A percentile compares a stretch with the other conserved stretches of the same genome.
Evolutionary conservation across 2,888 invertebrate genomes (phyloP).

Genomic region (Cistogaster globosa): DNA sequence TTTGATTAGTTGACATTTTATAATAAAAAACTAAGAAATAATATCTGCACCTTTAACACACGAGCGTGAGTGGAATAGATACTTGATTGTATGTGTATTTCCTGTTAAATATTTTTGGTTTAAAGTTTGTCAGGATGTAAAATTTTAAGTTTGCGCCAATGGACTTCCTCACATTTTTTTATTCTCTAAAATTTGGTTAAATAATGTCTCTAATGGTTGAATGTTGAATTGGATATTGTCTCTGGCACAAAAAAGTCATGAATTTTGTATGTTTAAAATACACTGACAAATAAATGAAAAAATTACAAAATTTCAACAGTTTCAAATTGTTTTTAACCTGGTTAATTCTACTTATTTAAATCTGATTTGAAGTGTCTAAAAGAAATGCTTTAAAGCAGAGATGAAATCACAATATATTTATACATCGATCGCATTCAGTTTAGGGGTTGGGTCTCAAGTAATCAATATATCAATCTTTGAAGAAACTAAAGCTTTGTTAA

Average conservation of each 20-base stretch:
- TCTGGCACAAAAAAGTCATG: constrained; percentile 24
- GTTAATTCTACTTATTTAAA: too few relatives aligned
- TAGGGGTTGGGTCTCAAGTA: too few relatives aligned
- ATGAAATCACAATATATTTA: too few relatives aligned
- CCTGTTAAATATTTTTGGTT: background rate
- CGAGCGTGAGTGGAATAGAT: background rate
- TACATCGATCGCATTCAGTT: too few relatives aligned
- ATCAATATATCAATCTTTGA: too few relatives aligned
- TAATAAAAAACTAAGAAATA: constrained; percentile 7
- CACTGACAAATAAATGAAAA: background rate
- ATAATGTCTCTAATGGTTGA: constrained; percentile 53
- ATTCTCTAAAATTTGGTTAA: constrained; percentile 28
- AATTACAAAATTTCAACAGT: background rate
- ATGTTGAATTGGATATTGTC: constrained; percentile 52
- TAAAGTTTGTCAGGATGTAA: constrained; percentile 54
- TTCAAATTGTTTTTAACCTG: too few relatives aligned
- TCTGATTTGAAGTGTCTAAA: too few relatives aligned
- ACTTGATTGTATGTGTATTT: too few relatives aligned
- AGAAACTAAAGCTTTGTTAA: too few relatives aligned
- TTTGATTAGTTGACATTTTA: constrained; percentile 4
- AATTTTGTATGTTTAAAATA: background rate
- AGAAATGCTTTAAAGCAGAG: too few relatives aligned
- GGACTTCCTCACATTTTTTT: background rate
- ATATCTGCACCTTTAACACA: background rate
- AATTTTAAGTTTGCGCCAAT: constrained; percentile 26